These are phyloP conservation scores for Chelon auratus DNA, from an alignment of 2,797 vertebrate genomes.

Conservation along the genomic window DNA sequence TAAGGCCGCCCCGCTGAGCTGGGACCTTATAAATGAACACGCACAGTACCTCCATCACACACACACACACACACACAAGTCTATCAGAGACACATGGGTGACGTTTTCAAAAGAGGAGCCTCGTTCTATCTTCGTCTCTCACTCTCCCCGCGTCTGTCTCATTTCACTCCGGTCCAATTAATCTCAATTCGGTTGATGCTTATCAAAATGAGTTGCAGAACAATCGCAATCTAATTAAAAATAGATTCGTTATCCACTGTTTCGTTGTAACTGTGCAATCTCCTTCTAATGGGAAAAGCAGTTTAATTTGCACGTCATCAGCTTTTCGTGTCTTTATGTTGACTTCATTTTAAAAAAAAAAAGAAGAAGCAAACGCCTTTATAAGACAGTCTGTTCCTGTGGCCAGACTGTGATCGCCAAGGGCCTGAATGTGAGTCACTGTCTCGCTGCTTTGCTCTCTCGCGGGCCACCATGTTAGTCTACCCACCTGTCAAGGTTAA, in stretches of 20 bases:
- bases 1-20: slow-evolving; percentile 78
- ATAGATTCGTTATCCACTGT: slow-evolving; percentile 27
- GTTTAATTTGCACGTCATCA: slow-evolving; percentile 4
- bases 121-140: slow-evolving; percentile 41
- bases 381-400: slow-evolving; percentile 16
- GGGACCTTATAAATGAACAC: slow-evolving; percentile 75
- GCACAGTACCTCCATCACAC: slow-evolving; percentile 57
- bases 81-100: slow-evolving; percentile 54
- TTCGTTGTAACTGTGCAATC: slow-evolving; percentile 10
- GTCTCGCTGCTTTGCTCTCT: slow-evolving; percentile 13
- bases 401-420: slow-evolving; percentile 7
- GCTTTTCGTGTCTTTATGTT: slow-evolving; percentile 9
- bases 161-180: slow-evolving; percentile 51
- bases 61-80: slow-evolving; percentile 34
- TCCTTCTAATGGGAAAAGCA: slow-evolving; percentile 13
- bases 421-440: slow-evolving; percentile 15
- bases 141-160: slow-evolving; percentile 29
- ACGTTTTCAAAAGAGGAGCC: slow-evolving; percentile 41
- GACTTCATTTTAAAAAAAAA: slow-evolving; percentile 15
- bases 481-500: slow-evolving; percentile 94
- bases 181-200: slow-evolving; percentile 66
- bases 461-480: background rate
- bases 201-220: slow-evolving; percentile 48
- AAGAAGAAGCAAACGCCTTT: background rate
- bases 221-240: slow-evolving; percentile 47